phyloP scores from a whole-genome alignment of 2,888 invertebrate genomes.

The Drosophila borborema region DNA sequence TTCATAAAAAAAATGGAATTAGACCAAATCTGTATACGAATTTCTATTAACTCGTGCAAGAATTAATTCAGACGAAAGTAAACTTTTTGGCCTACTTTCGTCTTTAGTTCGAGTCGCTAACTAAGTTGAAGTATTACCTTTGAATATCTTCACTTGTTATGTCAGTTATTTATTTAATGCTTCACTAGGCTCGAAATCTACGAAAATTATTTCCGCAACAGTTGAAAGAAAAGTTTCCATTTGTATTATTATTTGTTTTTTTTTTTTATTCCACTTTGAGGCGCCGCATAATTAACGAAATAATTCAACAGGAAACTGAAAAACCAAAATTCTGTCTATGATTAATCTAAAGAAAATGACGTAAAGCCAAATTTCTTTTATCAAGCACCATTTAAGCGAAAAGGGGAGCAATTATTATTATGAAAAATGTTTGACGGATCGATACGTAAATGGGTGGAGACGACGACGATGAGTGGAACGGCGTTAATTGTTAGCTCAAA shows the following conservation, averaged over 20 bases:
- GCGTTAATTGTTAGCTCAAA: conserved; percentile 73
- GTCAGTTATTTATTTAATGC: conserved; percentile 12
- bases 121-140: neutral
- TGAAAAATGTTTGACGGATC: conserved; percentile 60
- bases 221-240: conserved; percentile 27
- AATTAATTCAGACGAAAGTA: conserved; percentile 19
- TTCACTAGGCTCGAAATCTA: conserved; percentile 31
- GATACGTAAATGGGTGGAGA: conserved; percentile 60
- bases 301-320: conserved; percentile 75
- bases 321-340: conserved; percentile 52
- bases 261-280: conserved; percentile 56
- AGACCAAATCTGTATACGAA: conserved; percentile 10
- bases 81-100: conserved; percentile 19
- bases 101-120: neutral
- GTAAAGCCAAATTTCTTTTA: conserved; percentile 49
- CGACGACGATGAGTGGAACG: conserved; percentile 28
- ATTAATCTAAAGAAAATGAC: conserved; percentile 66
- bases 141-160: neutral
- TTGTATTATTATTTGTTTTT: neutral
- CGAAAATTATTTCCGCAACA: conserved; percentile 26
- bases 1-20: conserved; percentile 7
- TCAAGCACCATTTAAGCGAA: conserved; percentile 69
- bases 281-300: conserved; percentile 70
- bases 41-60: conserved; percentile 13
- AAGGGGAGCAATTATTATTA: conserved; percentile 58